A percentile compares a stretch with the other conserved stretches of the same genome.
Conservation (phyloP, 2,113 vertebrate species). For the Mesitornis unicolor region DNA sequence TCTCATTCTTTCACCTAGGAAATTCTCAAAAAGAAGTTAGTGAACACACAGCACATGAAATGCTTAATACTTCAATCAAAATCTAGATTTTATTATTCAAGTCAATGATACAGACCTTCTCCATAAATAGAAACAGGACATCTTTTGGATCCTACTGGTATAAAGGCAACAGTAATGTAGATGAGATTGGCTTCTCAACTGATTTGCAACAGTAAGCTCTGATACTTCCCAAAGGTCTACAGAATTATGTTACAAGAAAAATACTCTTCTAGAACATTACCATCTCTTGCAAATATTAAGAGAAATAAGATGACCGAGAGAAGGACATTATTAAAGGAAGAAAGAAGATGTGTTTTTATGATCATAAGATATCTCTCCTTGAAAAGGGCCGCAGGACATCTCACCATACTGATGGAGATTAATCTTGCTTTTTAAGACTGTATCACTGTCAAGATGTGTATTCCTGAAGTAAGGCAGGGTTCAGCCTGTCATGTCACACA, state of each 20-base stretch:
- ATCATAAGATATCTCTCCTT: not conserved
- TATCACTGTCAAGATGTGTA: not conserved
- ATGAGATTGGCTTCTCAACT: not conserved
- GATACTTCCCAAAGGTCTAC: not conserved
- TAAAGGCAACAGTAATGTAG: not conserved
- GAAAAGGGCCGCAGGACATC: not conserved
- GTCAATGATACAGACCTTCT: not conserved
- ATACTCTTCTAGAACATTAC: not conserved
- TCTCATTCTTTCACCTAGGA: not conserved
- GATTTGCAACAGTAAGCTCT: not conserved
- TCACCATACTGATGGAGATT: not conserved
- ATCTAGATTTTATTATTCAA: not conserved
- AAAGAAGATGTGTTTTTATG: not conserved
- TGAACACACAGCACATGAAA: not conserved
- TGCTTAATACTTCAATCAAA: not conserved
- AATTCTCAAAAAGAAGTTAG: not conserved
- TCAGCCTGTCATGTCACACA: not conserved
- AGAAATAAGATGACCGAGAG: accelerated
- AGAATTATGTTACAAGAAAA: not conserved
- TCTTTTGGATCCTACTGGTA: not conserved
- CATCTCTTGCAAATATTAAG: not conserved
- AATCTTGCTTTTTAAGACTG: not conserved
- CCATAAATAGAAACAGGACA: not conserved
- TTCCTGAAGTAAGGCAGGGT: not conserved
- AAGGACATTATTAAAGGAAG: not conserved